Base-by-base conservation (phyloP, 2,888 invertebrate genomes). In the Deilephila elpenor region DNA sequence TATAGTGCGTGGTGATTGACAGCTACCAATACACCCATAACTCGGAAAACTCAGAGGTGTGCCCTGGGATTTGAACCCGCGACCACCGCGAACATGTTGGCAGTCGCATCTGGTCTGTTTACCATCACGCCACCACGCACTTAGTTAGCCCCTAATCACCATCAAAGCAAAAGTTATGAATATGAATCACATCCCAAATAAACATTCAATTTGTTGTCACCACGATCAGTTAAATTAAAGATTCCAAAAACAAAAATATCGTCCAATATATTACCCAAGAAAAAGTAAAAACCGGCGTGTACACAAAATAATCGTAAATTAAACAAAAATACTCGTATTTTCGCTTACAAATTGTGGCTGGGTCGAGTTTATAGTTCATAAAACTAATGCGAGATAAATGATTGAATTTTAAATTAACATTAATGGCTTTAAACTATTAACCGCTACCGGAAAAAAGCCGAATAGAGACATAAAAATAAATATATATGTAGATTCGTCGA, bases 381-480 rank as follows among this genome's bases (percentile, higher is more conserved):
- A 94, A 93, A 92, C 89, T 90, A 93, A 93, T 91, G 89, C 82
- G 87, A 92, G 91, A 93, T 92, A 91, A 91, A 88, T 84, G 79
- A 81, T 82, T 87, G 91, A 90, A 92, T 93, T 86, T 91, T 92
- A 93, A 94, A 93, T 93, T 92, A 92, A 90, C 93, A 88, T 91
- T 93, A 93, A 93, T 93, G 93, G 91, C 85, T 88, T 88, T 86
- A 87, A 91, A 93, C 93, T 94, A 93, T 93, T 93, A 93, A 92
- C 89, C 81, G 94, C 93, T 94, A 94, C 94, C 93, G 93, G 93
- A 93, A 93, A 91, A 88, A 89, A 89, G 87, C 85, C 88, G 91
- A 89, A 94, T 94, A 90, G 89, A 94, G 93, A 93, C 93, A 92
- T 94, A 89, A 93, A 93, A 93, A 92, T 93, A 92, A 93, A 93